Conservation (phyloP, 1,140 invertebrate species). For the Pseudomyrmex sp. region DNA sequence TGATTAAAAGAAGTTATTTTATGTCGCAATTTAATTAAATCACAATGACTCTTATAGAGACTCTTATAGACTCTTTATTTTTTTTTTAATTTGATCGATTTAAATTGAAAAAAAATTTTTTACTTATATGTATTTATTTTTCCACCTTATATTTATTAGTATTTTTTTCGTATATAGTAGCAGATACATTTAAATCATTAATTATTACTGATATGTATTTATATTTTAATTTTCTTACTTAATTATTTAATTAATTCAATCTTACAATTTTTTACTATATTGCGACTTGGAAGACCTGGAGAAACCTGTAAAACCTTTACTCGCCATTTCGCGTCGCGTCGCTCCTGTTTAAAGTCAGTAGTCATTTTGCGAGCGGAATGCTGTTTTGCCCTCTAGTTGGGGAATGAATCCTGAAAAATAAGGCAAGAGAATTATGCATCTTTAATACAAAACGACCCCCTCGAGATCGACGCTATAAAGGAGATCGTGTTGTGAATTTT, state of each 20-base stretch:
- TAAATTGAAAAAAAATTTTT: too few relatives aligned
- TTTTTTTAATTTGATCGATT: too few relatives aligned
- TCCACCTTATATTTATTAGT: neutral
- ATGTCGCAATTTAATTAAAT: too few relatives aligned
- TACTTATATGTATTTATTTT: neutral
- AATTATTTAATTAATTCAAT: neutral
- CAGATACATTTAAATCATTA: neutral
- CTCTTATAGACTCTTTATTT: too few relatives aligned
- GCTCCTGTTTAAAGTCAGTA: neutral
- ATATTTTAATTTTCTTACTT: neutral
- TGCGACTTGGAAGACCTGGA: neutral
- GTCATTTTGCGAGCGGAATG: neutral
- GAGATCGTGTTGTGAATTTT: constrained; percentile 69
- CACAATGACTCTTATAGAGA: too few relatives aligned
- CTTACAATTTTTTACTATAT: neutral
- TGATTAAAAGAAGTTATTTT: too few relatives aligned
- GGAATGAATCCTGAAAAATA: constrained; percentile 53
- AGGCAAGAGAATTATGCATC: constrained; percentile 68
- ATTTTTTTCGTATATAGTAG: too few relatives aligned
- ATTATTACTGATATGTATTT: neutral
- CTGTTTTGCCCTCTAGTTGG: neutral
- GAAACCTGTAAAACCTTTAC: constrained; percentile 1
- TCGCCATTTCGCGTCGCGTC: neutral
- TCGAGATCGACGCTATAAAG: constrained; percentile 61
- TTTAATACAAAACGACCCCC: constrained; percentile 63